phyloP scores from a whole-genome alignment of 2,888 invertebrate genomes.

The Cryptus viduatorius region DNA sequence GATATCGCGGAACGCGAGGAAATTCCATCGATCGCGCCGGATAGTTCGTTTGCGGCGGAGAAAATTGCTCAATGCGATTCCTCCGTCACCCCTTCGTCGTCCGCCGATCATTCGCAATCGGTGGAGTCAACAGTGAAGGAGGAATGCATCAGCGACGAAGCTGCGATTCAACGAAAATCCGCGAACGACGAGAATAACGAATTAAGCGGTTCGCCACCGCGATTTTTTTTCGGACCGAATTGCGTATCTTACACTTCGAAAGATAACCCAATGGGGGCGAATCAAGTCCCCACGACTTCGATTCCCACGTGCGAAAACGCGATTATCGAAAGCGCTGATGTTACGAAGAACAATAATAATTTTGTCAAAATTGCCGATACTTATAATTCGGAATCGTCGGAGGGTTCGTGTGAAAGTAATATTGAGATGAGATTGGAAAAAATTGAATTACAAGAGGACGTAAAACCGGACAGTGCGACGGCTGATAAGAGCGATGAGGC shows the following conservation, averaged over 20 bases:
- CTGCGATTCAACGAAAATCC: constrained; percentile 24
- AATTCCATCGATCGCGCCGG: constrained; percentile 34
- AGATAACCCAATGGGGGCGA: constrained; percentile 59
- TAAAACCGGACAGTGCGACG: constrained; percentile 23
- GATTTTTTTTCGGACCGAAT: constrained; percentile 84
- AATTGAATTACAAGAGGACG: constrained; percentile 33
- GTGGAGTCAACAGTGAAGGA: constrained; percentile 50
- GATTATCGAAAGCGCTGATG: constrained; percentile 9
- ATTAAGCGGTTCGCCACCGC: constrained; percentile 74
- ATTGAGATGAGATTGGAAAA: constrained; percentile 44
- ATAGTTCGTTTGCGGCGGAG: constrained; percentile 57
- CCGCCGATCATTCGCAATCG: constrained; percentile 47
- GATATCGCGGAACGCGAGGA: constrained; percentile 1
- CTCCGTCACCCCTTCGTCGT: constrained; percentile 69
- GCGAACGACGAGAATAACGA: constrained; percentile 14
- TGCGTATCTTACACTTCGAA: constrained; percentile 81
- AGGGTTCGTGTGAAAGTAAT: constrained; percentile 33
- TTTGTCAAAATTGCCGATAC: constrained; percentile 67
- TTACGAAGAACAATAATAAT: constrained; percentile 72
- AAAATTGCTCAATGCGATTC: constrained; percentile 74
- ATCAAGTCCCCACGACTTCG: constrained; percentile 67
- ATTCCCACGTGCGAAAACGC: constrained; percentile 5
- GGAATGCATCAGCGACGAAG: constrained; percentile 9
- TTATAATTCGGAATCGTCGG: constrained; percentile 51
- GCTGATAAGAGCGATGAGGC: constrained; percentile 35